These are phyloP conservation scores for Coregonus ussuriensis DNA, from an alignment of 2,797 vertebrate species.

Conservation along the genomic window DNA sequence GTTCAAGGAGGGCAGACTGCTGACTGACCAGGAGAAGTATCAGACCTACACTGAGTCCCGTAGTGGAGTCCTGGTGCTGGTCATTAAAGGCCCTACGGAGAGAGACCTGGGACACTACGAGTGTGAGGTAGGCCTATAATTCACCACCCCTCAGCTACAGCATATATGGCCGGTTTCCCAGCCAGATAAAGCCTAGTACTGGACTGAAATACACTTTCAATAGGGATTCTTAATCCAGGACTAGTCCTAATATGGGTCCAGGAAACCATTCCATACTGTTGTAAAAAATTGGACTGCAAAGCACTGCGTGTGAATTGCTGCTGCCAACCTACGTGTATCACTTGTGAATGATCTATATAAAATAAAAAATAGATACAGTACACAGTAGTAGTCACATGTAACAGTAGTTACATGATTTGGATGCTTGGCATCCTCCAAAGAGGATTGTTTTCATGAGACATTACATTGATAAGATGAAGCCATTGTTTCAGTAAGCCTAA, in stretches of 20 bases:
- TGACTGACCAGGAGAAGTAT: slow-evolving; percentile 87
- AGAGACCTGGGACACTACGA: slow-evolving; percentile 92
- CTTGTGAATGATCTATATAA: not conserved
- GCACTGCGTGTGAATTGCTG: not conserved
- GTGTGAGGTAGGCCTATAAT: slow-evolving; percentile 82
- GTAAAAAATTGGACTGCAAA: not conserved
- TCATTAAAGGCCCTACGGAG: slow-evolving; percentile 84
- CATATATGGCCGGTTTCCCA: not conserved
- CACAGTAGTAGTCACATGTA: not conserved
- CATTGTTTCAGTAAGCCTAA: not conserved
- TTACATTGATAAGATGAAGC: not conserved
- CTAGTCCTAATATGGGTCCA: not conserved
- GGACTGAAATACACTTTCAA: not conserved
- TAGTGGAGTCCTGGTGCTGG: slow-evolving; percentile 85
- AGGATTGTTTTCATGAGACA: not conserved
- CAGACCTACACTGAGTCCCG: slow-evolving; percentile 86
- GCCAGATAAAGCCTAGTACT: not conserved
- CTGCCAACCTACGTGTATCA: not conserved
- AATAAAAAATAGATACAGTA: not conserved
- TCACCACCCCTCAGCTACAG: not conserved
- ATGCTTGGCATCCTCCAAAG: too few relatives aligned
- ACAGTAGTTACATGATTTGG: not conserved
- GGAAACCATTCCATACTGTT: not conserved
- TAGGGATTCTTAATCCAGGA: not conserved
- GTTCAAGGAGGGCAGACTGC: slow-evolving; percentile 85